Conservation (phyloP, 35 echinoderm and acorn worm species). For the Nesometra sesokonis region DNA sequence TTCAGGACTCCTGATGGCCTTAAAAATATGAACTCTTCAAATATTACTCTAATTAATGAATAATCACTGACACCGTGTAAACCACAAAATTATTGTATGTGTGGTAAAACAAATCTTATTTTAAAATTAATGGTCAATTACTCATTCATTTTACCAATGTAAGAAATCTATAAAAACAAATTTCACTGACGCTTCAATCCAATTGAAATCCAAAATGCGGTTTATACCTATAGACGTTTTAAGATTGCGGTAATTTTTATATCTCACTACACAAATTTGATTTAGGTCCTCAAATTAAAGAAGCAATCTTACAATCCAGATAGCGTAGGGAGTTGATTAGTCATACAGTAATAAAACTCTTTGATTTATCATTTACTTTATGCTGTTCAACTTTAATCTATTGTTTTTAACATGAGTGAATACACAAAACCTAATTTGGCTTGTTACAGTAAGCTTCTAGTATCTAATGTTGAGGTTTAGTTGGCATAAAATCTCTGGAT, state of each 20-base stretch:
- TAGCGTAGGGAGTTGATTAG: background rate
- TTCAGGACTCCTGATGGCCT: too few relatives aligned
- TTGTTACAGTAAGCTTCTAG: too few relatives aligned
- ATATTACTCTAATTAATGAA: too few relatives aligned
- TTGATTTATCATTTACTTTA: background rate
- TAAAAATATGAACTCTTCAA: too few relatives aligned
- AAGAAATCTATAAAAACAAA: background rate
- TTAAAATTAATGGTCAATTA: too few relatives aligned
- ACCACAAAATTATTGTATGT: too few relatives aligned
- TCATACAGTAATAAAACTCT: background rate
- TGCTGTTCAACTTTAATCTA: background rate
- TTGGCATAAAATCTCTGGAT: too few relatives aligned
- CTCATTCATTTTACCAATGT: background rate
- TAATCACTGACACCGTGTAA: too few relatives aligned
- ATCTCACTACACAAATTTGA: background rate
- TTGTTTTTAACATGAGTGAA: background rate
- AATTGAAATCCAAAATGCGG: background rate
- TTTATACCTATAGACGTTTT: background rate
- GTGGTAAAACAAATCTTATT: too few relatives aligned
- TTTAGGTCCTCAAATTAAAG: background rate
- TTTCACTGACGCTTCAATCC: too few relatives aligned
- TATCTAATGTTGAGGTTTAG: too few relatives aligned
- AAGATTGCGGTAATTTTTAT: background rate
- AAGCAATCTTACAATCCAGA: background rate
- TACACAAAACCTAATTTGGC: background rate